Percentiles rank a stretch among this genome's conserved stretches.
phyloP scores from a whole-genome alignment of 2,797 vertebrate genomes.

The Fundulus diaphanus region DNA sequence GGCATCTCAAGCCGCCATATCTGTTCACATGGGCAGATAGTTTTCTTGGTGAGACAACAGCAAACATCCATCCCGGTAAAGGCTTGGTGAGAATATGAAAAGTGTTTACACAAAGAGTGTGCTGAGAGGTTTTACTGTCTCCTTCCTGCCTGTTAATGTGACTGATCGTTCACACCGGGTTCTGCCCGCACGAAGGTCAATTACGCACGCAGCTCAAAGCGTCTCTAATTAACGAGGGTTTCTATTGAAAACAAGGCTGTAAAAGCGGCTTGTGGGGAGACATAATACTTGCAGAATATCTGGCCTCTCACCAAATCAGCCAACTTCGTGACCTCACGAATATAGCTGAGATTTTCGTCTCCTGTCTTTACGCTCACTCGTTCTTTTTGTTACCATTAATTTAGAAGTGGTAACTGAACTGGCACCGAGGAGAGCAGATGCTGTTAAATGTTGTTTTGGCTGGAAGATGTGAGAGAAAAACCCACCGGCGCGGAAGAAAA shows the following conservation, averaged over 20 bases:
- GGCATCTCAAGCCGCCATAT: background rate
- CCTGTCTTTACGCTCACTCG: constrained; percentile 18
- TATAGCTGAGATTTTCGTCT: constrained; percentile 38
- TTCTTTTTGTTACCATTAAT: constrained; percentile 50
- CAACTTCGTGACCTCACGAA: constrained; percentile 41
- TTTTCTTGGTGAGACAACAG: constrained; percentile 7
- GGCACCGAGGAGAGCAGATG: constrained; percentile 41
- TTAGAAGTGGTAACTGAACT: constrained; percentile 59
- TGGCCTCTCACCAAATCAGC: constrained; percentile 63
- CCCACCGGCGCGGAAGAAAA: constrained; percentile 30
- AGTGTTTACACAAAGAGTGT: constrained; percentile 15
- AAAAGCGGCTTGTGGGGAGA: constrained; percentile 50
- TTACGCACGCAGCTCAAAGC: constrained; percentile 37
- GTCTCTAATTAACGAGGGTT: constrained; percentile 54
- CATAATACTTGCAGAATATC: constrained; percentile 55
- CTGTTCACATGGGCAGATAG: background rate
- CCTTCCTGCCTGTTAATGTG: constrained; percentile 13
- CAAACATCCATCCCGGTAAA: background rate
- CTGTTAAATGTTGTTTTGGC: constrained; percentile 60
- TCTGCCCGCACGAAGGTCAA: constrained; percentile 47
- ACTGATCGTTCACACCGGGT: constrained; percentile 42
- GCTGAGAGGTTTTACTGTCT: constrained; percentile 12
- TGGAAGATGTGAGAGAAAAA: constrained; percentile 59
- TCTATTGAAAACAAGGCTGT: constrained; percentile 49
- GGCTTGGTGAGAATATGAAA: constrained; percentile 12